Conservation (phyloP, 2,888 invertebrate species). For the Drosophila setosimentum region DNA sequence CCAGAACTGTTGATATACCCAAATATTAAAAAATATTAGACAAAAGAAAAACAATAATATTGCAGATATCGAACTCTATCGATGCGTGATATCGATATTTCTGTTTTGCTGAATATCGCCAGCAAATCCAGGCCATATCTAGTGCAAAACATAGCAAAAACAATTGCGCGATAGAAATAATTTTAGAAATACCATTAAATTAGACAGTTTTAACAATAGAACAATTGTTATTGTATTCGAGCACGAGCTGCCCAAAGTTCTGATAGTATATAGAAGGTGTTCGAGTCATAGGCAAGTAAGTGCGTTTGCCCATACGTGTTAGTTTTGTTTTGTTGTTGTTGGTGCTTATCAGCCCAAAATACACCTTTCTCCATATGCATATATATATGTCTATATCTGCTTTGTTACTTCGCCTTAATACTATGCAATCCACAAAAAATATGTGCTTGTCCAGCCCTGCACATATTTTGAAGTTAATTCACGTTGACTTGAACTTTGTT, state of each 20-base stretch:
- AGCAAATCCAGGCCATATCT: slow-evolving; percentile 29
- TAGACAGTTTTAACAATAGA: slow-evolving; percentile 38
- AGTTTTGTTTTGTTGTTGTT: slow-evolving; percentile 75
- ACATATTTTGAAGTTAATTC: slow-evolving; percentile 45
- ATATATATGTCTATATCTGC: slow-evolving; percentile 29
- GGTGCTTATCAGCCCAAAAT: slow-evolving; percentile 69
- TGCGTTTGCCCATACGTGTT: slow-evolving; percentile 39
- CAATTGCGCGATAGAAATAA: slow-evolving; percentile 75
- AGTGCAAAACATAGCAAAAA: slow-evolving; percentile 71
- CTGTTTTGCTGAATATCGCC: slow-evolving; percentile 17
- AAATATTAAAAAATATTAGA: neutral
- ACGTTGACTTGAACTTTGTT: slow-evolving; percentile 30
- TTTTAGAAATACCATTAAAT: slow-evolving; percentile 55
- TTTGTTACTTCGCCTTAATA: slow-evolving; percentile 56
- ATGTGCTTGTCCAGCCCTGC: slow-evolving; percentile 30
- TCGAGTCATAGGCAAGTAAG: slow-evolving; percentile 51
- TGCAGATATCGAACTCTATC: slow-evolving; percentile 10
- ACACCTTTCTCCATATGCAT: slow-evolving; percentile 59
- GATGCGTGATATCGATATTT: slow-evolving; percentile 5
- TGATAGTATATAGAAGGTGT: slow-evolving; percentile 21
- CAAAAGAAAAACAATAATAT: neutral
- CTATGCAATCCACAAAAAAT: slow-evolving; percentile 42
- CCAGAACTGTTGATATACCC: neutral
- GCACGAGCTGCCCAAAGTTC: slow-evolving; percentile 22
- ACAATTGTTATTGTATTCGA: slow-evolving; percentile 22